Evolutionary conservation across 2,888 invertebrate genomes (phyloP), one percentile per base, ranked within the genome.

Genomic region (Villa cingulata): DNA sequence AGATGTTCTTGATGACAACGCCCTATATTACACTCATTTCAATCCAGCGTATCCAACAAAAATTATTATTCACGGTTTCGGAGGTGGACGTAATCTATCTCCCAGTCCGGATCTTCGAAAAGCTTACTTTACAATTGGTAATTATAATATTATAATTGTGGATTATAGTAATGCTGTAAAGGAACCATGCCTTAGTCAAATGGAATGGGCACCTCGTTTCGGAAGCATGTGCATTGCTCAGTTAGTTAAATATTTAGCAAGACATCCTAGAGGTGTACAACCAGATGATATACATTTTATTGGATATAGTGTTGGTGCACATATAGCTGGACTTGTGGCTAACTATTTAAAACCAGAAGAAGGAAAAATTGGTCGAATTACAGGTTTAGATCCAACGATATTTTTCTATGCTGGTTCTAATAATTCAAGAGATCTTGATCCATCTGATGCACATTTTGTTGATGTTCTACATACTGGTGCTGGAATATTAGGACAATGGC

Each of bases 21-120:
- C 87, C 0, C 67, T 91, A 19, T 78, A 78, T 54, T 74, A 75
- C 50, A 85, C 87, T 0, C 79, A 76, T 56, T 92, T 88, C 65
- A 85, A 90, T 65, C 75, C 80, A 0, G 75, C 73, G 0, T 79
- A 86, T 64, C 82, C 85, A 0, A 87, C 88, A 6, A 92, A 92
- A 71, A 75, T 94, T 19, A 80, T 94, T 41, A 86, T 92, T 17
- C 92, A 92, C 60, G 92, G 92, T 7, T 92, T 94, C 59, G 88
- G 89, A 0, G 89, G 88, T 0, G 88, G 89, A 1, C 71, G 87
- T 52, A 80, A 83, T 62, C 72, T 83, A 32, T 81, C 86, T 1
- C 89, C 89, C 0, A 88, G 87, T 62, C 87, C 88, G 0, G 87
- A 88, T 61, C 77, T 89, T 71, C 74, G 88, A 45, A 80, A 84